These are phyloP conservation scores for Lasioglossum figueresi DNA, from an alignment of 2,888 invertebrate species.

Conservation along the genomic window DNA sequence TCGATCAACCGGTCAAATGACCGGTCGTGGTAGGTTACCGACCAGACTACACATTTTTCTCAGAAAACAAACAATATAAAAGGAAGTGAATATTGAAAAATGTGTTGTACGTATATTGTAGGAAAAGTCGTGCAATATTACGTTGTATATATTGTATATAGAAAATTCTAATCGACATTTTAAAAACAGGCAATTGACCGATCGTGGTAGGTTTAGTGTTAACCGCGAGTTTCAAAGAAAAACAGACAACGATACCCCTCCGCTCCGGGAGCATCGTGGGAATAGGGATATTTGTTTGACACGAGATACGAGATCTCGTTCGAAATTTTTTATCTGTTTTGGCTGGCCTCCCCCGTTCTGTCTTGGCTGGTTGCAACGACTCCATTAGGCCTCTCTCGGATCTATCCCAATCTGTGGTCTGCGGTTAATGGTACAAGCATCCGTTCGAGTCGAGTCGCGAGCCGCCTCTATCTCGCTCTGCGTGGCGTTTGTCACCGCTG, in stretches of 20 bases:
- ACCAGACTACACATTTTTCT: no score
- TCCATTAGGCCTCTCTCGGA: conserved; percentile 65
- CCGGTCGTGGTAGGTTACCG: no score
- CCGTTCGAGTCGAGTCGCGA: conserved; percentile 52
- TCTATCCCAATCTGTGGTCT: conserved; percentile 68
- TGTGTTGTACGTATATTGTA: no score
- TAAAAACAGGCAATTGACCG: no score
- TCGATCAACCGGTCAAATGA: no score
- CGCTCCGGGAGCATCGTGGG: conserved; percentile 39
- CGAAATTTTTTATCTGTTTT: background rate
- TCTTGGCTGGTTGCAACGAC: conserved; percentile 45
- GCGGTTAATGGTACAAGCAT: conserved; percentile 67
- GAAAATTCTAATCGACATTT: no score
- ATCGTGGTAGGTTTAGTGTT: no score
- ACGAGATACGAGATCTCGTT: conserved; percentile 41
- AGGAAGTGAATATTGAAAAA: no score
- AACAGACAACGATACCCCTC: conserved; percentile 29
- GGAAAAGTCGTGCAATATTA: no score
- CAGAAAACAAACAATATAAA: no score
- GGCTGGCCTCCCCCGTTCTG: background rate
- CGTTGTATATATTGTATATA: no score
- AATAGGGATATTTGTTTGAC: conserved; percentile 64
- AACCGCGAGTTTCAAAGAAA: conserved; percentile 8
- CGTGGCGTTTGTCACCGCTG: conserved; percentile 67
- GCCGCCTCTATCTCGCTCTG: conserved; percentile 50